Evolutionary conservation across 2,113 vertebrate species (phyloP), one percentile per base, ranked within the genome.

Genomic region (Lampris megalopsis): DNA sequence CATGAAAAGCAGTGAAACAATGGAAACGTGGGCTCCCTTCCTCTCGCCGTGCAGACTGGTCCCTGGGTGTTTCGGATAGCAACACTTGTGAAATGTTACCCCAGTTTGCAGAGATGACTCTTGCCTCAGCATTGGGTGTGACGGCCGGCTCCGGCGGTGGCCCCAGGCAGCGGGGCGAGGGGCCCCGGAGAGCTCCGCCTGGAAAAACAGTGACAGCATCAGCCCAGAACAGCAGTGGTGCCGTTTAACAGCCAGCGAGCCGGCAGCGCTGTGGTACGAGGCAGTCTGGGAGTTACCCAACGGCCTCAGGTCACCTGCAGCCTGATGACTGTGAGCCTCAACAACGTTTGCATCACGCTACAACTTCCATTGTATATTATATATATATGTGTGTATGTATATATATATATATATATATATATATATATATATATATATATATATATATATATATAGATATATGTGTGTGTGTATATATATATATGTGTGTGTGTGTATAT

Each of bases 271-370:
- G n/a, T n/a, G n/a, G n/a, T n/a, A 48, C 9, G 50, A 47, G 73
- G 84, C 80, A 80, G 75, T 60, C 58, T 73, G 83, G 90, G 88
- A 90, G 80, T 72, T 60, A 49, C 59, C 60, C 83, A 80, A 86
- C 73, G 11, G 79, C 90, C 88, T 89, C 83, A 24, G 89, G 88
- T 92, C 75, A 76, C 79, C 85, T 88, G 85, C 71, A 86, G 80
- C 62, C 85, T 71, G 72, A 80, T 73, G 81, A 90, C 85, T 87
- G 88, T 45, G 57, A 88, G 47, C 72, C 85, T 10, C 37, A 66
- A 72, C 77, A 80, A 87, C 37, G 57, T 87, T 88, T 86, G 86
- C 88, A 49, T 91, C 90, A 82, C 74, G 63, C 78, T 61, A 53
- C 76, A 74, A 62, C 47, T 38, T 10, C 24, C 47, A 60, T 2